These are phyloP conservation scores for Calonectris borealis DNA, from an alignment of 2,113 vertebrate genomes.

Conservation along the genomic window DNA sequence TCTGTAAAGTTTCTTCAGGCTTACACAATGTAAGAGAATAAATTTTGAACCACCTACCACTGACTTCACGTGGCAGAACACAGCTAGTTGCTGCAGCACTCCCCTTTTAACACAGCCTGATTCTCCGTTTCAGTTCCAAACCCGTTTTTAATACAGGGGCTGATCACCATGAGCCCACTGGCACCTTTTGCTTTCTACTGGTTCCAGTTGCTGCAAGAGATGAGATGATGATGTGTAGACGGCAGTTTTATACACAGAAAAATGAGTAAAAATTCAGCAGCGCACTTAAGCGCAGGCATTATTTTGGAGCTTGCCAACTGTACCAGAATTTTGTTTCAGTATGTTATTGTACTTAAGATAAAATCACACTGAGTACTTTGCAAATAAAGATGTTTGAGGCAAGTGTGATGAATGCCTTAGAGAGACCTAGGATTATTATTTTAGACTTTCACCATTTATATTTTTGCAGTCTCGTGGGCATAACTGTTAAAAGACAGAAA, in stretches of 20 bases:
- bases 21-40: not conserved
- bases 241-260: not conserved
- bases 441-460: not conserved
- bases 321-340: not conserved
- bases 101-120: accelerated
- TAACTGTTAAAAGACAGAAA: not conserved
- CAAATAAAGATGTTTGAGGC: not conserved
- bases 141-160: not conserved
- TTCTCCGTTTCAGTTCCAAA: not conserved
- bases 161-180: not conserved
- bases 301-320: not conserved
- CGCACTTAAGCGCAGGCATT: not conserved
- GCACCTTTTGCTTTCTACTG: not conserved
- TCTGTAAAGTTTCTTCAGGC: not conserved
- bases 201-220: not conserved
- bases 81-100: not conserved
- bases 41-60: not conserved
- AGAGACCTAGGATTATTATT: not conserved
- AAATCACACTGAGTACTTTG: not conserved
- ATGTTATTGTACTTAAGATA: not conserved
- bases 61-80: not conserved
- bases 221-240: not conserved
- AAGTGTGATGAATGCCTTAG: not conserved
- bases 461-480: not conserved
- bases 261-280: not conserved